Percentiles rank a stretch among this genome's conserved stretches.
These are phyloP conservation scores for Pygoscelis antarcticus DNA, from an alignment of 2,113 vertebrate species.

Conservation along the genomic window DNA sequence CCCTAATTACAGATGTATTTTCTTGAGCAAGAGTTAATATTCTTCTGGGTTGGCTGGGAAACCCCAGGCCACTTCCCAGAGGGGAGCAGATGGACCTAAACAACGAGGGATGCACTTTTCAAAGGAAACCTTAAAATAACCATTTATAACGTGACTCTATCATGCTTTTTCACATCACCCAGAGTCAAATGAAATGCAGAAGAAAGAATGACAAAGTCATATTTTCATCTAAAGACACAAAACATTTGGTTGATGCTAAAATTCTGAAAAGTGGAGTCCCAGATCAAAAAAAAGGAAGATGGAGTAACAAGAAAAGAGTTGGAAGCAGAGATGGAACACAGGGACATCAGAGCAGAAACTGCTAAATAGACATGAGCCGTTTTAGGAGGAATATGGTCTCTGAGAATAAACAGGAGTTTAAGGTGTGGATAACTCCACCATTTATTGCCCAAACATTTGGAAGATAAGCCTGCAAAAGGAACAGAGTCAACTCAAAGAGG, in stretches of 20 bases:
- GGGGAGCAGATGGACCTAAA: not conserved
- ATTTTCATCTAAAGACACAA: not conserved
- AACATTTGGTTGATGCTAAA: not conserved
- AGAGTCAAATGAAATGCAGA: not conserved
- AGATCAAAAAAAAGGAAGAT: not conserved
- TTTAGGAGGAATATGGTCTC: not conserved
- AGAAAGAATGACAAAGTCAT: not conserved
- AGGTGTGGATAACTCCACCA: not conserved
- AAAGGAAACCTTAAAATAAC: not conserved
- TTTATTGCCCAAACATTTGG: not conserved
- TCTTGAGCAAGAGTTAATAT: not conserved
- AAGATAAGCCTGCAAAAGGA: not conserved
- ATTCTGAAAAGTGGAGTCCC: not conserved
- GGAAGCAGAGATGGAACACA: not conserved
- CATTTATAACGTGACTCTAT: not conserved
- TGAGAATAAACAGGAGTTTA: not conserved
- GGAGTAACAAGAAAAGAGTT: not conserved
- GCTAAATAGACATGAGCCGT: not conserved
- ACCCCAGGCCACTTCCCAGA: not conserved
- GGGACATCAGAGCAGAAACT: not conserved
- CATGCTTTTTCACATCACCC: not conserved
- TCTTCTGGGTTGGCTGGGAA: not conserved
- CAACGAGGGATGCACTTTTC: not conserved
- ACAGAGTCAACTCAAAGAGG: not conserved
- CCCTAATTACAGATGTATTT: not conserved